Evolutionary conservation across 2,797 vertebrate species (phyloP), one percentile per base, ranked within the genome.

Genomic region (Sebastes cheni): DNA sequence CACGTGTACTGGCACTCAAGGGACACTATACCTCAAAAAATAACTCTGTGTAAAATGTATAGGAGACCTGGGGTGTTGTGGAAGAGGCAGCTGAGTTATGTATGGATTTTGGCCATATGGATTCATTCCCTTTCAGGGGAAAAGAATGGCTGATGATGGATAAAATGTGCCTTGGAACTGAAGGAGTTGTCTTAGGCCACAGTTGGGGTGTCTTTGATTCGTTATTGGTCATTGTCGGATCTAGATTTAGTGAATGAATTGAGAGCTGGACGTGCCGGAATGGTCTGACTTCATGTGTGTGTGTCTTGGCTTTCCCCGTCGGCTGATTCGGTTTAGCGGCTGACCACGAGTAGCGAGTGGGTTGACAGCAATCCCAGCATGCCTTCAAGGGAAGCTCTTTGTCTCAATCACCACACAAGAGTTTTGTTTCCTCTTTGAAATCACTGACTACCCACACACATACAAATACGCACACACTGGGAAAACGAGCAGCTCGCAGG

Each of bases 391-490:
- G 77, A 86, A 75, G 62, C 32, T 81, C 88, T 92, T 89, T 87
- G 83, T 93, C 71, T 85, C 67, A 77, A 50, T 61, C 56, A 23
- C 80, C 81, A 86, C 85, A 89, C 82, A 88, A 82, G 75, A 88
- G 79, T 90, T 89, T 91, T 86, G 82, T 86, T 90, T 86, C 73
- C 80, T 75, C 84, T 88, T 85, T 87, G 81, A 91, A 86, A 88
- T 84, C 75, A 4, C 85, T 54, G 50, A 54, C 50, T 66, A 77
- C 76, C 68, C 75, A 73, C 75, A 80, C 82, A 81, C 50, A 73
- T 14, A 79, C 56, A 81, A 72, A 84, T 39, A 81, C 22, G 8
- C 69, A 71, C 81, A 73, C 71, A 62, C 68, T 74, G 70, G 83
- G 73, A 90, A 90, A 88, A 83, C 64, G 6, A 72, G 83, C 72